A percentile compares a stretch with the other conserved stretches of the same genome.
phyloP scores from a whole-genome alignment of 1,140 invertebrate genomes.

The Ceratoteleas bidentatus region DNA sequence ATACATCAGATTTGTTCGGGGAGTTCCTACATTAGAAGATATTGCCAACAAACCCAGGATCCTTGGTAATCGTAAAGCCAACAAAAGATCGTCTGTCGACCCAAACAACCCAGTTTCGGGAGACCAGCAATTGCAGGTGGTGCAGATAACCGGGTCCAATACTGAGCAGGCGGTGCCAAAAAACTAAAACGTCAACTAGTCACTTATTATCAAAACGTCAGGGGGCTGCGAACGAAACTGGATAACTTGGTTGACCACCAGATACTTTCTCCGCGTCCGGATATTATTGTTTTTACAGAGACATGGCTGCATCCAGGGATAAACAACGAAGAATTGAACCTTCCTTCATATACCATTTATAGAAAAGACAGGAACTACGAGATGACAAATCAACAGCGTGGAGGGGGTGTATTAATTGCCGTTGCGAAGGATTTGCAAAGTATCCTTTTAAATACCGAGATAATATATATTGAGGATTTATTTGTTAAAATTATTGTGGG shows the following conservation, averaged over 20 bases:
- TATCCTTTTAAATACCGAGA: background rate
- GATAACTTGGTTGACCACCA: background rate
- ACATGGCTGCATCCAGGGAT: constrained; percentile 14
- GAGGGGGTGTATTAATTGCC: constrained; percentile 14
- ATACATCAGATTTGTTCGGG: no score
- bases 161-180: no score
- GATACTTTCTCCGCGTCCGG: background rate
- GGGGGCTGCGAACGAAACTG: constrained; percentile 7
- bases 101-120: no score
- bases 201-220: no score
- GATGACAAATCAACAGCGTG: background rate
- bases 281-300: constrained; percentile 21
- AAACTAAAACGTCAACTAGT: no score
- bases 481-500: background rate
- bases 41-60: no score
- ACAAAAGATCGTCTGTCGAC: no score
- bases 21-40: no score
- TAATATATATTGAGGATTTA: background rate
- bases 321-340: background rate
- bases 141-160: no score
- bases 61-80: no score
- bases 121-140: no score
- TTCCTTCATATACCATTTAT: background rate
- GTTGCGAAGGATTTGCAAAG: background rate
- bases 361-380: constrained; percentile 5